Evolutionary conservation across 2,113 vertebrate genomes (phyloP).

Genomic region (Hiodon alosoides): DNA sequence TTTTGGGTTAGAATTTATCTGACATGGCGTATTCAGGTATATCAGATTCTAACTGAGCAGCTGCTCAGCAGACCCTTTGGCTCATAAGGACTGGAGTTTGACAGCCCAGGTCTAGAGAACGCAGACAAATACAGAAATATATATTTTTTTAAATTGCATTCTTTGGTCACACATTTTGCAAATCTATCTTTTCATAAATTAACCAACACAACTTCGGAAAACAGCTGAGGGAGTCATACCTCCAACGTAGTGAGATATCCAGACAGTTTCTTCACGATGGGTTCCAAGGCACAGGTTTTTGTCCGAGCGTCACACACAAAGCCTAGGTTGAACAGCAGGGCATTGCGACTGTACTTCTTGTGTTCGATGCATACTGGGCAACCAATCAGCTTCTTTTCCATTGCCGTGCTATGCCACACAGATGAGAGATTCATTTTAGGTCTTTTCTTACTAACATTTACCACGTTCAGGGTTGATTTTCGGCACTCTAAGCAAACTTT

Average conservation of each 20-base stretch:
- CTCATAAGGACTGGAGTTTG: too few species aligned
- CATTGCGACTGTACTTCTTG: slow-evolving; percentile 95
- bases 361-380: slow-evolving; percentile 97
- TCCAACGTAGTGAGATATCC: slow-evolving; percentile 94
- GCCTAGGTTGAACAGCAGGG: slow-evolving; percentile 92
- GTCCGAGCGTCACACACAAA: slow-evolving; percentile 87
- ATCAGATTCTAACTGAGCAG: too few species aligned
- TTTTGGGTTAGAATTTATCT: too few species aligned
- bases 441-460: not conserved
- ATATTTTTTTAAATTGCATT: not conserved
- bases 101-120: too few species aligned
- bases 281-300: slow-evolving; percentile 91
- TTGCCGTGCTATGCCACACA: slow-evolving; percentile 74
- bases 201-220: not conserved
- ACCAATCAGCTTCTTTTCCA: slow-evolving; percentile 96
- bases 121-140: not conserved
- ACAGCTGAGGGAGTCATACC: slow-evolving; percentile 55
- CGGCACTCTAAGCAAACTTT: too few species aligned
- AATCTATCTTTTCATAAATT: not conserved
- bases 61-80: too few species aligned
- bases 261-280: slow-evolving; percentile 94
- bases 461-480: not conserved
- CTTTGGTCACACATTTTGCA: not conserved
- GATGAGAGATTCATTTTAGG: slow-evolving; percentile 3
- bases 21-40: too few species aligned